Evolutionary conservation across 2,113 vertebrate species (phyloP), one percentile per base, ranked within the genome.

Genomic region (Bufo gargarizans): DNA sequence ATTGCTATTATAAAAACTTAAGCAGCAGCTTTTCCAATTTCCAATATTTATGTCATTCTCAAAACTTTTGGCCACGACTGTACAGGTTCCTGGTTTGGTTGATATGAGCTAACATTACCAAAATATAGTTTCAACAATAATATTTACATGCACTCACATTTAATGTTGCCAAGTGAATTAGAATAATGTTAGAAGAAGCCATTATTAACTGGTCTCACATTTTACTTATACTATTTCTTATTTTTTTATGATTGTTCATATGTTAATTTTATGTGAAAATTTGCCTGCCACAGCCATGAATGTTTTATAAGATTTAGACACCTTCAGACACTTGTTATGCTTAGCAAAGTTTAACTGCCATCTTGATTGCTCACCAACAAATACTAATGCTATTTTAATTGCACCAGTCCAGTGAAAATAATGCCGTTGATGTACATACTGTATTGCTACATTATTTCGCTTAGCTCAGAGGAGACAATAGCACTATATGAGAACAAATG

Each of bases 381-480:
- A 43, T 88, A 74, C 86, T 88, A 82, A 88, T 88, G 67, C 56
- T 76, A 17, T 74, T 88, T 88, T 88, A 88, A 88, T 88, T 88
- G 86, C 79, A 69, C 76, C 67, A 82, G 55, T 20, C 45, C n/a
- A 58, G 78, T 88, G 19, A 72, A 87, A 87, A 81, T 74, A 81
- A 87, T 81, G 67, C 17, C 45, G 20, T 50, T 76, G 67, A 82
- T 69, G 19, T 80, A 79, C 72, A n/a, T 56, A 86, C n/a, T 59
- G 72, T 77, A 77, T 77, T 77, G 72, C 20, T 49, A 59, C 67
- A 88, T 74, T 82, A 55, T 82, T 74, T 82, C 53, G n/a, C 72
- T 74, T 45, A 53, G 20, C 43, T 63, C 22, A 56, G 58, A 53
- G 47, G n/a, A 63, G 76, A 88, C 47, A 88, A 77, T 55, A 12